phyloP scores from a whole-genome alignment of 2,888 invertebrate genomes.

The Chymomyza procnemis region DNA sequence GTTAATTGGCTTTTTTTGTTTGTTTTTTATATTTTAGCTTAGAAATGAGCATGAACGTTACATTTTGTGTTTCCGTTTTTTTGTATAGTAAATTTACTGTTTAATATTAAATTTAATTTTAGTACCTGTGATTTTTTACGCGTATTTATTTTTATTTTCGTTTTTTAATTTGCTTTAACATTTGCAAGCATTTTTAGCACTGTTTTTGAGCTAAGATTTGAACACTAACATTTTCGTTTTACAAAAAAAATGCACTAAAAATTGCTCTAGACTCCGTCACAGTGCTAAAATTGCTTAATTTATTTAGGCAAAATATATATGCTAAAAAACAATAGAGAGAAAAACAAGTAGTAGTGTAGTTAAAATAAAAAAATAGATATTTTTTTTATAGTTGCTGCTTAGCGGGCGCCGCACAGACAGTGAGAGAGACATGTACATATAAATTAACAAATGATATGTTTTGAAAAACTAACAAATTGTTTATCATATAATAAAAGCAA shows the following conservation, averaged over 20 bases:
- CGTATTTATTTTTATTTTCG: constrained; percentile 19
- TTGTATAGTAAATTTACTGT: background rate
- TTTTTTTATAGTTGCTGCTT: background rate
- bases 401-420: constrained; percentile 15
- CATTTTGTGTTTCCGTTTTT: constrained; percentile 29
- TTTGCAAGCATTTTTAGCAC: constrained; percentile 53
- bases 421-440: background rate
- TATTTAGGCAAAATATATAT: constrained; percentile 6
- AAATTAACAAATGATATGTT: constrained; percentile 62
- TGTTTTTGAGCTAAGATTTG: constrained; percentile 65
- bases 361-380: background rate
- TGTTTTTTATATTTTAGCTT: constrained; percentile 43
- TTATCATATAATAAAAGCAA: background rate
- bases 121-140: constrained; percentile 27
- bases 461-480: constrained; percentile 21
- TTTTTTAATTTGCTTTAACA: constrained; percentile 22
- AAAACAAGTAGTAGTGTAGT: constrained; percentile 20
- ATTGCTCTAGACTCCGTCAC: constrained; percentile 51
- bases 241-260: constrained; percentile 64
- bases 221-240: constrained; percentile 65
- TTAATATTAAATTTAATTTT: constrained; percentile 17
- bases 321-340: constrained; percentile 24
- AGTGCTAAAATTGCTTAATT: constrained; percentile 51
- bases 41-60: constrained; percentile 59
- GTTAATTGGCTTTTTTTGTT: constrained; percentile 30